phyloP scores from a whole-genome alignment of 1,140 invertebrate genomes.

The Drosophila subpulchrella region DNA sequence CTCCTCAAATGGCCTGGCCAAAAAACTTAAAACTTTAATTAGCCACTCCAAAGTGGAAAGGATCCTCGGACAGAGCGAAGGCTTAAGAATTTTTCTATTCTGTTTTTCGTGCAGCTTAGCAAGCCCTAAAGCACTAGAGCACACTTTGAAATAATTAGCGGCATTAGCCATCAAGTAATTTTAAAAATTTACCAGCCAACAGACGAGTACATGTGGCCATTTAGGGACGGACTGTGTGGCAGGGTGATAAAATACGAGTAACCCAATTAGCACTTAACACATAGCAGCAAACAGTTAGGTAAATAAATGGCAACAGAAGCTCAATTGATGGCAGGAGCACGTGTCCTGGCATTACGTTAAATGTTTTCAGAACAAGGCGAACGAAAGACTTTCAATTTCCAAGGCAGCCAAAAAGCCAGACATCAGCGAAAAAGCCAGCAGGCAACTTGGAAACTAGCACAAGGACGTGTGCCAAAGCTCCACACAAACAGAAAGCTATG shows the following conservation, averaged over 20 bases:
- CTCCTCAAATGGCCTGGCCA: slow-evolving; percentile 31
- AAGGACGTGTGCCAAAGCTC: slow-evolving; percentile 62
- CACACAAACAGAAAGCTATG: slow-evolving; percentile 11
- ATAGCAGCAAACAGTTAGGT: slow-evolving; percentile 62
- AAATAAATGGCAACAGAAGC: slow-evolving; percentile 78
- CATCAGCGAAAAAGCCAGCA: slow-evolving; percentile 71
- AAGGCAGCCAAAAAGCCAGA: slow-evolving; percentile 74
- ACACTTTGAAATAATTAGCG: slow-evolving; percentile 74
- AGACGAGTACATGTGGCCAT: slow-evolving; percentile 5
- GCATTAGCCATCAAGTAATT: slow-evolving; percentile 68
- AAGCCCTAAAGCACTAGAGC: slow-evolving; percentile 20
- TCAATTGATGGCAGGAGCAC: slow-evolving; percentile 77
- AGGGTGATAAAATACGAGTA: slow-evolving; percentile 48
- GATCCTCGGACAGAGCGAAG: background rate
- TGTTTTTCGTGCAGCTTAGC: slow-evolving; percentile 5
- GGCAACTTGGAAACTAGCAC: slow-evolving; percentile 75
- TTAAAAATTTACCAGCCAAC: slow-evolving; percentile 70
- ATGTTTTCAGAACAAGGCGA: slow-evolving; percentile 50
- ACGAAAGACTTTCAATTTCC: slow-evolving; percentile 74
- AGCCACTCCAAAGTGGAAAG: slow-evolving; percentile 41
- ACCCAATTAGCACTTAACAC: slow-evolving; percentile 81
- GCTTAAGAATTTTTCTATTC: slow-evolving; percentile 5
- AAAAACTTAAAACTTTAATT: slow-evolving; percentile 78
- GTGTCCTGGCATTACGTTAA: slow-evolving; percentile 72
- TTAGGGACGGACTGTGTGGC: background rate